These are phyloP conservation scores for Gorilla gorilla DNA, from an alignment of 2,113 vertebrate species.

Conservation along the genomic window DNA sequence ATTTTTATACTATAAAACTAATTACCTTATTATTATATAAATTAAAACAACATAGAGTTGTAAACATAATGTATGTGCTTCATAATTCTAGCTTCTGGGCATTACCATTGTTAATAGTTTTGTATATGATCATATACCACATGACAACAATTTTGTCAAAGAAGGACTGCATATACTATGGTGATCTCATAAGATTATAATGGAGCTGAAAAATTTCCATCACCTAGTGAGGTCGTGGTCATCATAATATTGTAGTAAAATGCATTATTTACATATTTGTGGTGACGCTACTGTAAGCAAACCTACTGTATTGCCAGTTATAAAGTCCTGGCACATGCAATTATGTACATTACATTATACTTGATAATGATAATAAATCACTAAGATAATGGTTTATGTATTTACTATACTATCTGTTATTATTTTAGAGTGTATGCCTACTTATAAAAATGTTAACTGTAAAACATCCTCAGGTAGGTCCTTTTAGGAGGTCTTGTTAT, in stretches of 20 bases:
- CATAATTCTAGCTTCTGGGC: background rate
- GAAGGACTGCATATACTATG: background rate
- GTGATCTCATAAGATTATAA: background rate
- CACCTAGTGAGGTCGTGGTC: background rate
- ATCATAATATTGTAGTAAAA: background rate
- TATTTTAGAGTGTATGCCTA: background rate
- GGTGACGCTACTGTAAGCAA: background rate
- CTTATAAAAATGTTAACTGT: background rate
- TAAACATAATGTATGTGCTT: background rate
- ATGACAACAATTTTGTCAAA: background rate
- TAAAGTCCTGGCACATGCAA: background rate
- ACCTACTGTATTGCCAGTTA: background rate
- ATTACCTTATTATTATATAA: background rate
- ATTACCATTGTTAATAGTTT: background rate
- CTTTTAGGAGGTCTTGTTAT: background rate
- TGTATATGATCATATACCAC: background rate
- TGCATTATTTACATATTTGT: background rate
- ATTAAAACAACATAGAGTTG: background rate
- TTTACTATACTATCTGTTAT: background rate
- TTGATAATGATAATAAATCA: background rate
- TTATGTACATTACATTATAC: background rate
- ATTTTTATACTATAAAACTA: background rate
- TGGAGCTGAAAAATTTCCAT: background rate
- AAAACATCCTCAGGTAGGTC: background rate
- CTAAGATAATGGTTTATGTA: background rate